Evolutionary conservation across 2,113 vertebrate genomes (phyloP).

Genomic region (Serinus canaria): DNA sequence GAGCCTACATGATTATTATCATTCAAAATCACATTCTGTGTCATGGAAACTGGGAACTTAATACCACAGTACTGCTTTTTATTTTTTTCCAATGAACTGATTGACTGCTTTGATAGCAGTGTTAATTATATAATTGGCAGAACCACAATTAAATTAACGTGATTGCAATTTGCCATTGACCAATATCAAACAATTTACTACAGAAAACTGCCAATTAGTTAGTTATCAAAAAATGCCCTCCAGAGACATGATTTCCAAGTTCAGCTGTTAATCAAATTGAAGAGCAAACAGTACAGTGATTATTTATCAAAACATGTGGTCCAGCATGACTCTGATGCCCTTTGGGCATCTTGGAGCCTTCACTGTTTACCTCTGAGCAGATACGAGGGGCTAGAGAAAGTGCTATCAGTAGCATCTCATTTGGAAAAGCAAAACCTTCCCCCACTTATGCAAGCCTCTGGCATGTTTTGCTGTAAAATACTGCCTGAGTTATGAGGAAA

Average conservation of each 20-base stretch:
- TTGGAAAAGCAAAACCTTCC: not conserved
- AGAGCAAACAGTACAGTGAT: constrained; percentile 9
- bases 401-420: not conserved
- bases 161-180: constrained; percentile 55
- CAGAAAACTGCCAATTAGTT: constrained; percentile 62
- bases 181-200: constrained; percentile 59
- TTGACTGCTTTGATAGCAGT: constrained; percentile 17
- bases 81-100: constrained; percentile 17
- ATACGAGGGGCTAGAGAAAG: not conserved
- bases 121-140: constrained; percentile 40
- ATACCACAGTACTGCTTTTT: constrained; percentile 10
- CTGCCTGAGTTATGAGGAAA: not conserved
- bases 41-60: constrained; percentile 13
- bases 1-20: not conserved
- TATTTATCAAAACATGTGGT: constrained; percentile 12
- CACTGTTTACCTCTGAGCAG: not conserved
- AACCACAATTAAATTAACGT: constrained; percentile 58
- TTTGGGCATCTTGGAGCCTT: not conserved
- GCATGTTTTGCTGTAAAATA: not conserved
- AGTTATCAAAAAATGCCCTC: constrained; percentile 36
- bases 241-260: constrained; percentile 26
- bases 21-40: constrained; percentile 1
- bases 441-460: not conserved
- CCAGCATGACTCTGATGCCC: not conserved
- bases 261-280: constrained; percentile 50